Evolutionary conservation across 2,113 vertebrate genomes (phyloP).

Genomic region (Regulus satrapa): DNA sequence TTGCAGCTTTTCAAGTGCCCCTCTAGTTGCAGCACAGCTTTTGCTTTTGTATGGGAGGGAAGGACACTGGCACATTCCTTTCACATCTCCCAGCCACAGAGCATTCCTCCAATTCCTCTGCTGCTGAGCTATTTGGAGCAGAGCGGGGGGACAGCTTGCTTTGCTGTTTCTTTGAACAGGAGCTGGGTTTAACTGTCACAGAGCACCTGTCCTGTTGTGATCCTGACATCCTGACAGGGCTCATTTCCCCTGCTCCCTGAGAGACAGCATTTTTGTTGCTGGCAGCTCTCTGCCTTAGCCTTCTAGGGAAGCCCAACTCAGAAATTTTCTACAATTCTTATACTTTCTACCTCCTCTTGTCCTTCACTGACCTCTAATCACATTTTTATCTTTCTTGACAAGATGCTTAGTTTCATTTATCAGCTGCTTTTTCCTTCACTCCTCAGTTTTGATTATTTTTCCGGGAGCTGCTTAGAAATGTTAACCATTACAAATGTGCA

Average conservation of each 20-base stretch:
- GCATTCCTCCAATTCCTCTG: neutral
- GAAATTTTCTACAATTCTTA: conserved; percentile 6
- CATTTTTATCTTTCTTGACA: neutral
- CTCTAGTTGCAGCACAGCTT: neutral
- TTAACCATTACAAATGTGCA: neutral
- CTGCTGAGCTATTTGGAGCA: neutral
- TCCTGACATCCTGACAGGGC: neutral
- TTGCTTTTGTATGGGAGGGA: neutral
- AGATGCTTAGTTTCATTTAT: conserved; percentile 10
- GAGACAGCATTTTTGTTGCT: rapidly evolving
- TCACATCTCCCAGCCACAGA: neutral
- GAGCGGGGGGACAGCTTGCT: rapidly evolving
- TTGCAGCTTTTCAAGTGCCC: neutral
- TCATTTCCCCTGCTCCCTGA: neutral
- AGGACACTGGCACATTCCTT: neutral
- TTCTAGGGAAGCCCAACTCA: neutral
- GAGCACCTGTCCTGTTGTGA: neutral
- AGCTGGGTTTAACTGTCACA: neutral
- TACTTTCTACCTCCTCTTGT: neutral
- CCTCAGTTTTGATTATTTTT: conserved; percentile 23
- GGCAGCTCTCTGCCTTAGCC: neutral
- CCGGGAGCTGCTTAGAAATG: neutral
- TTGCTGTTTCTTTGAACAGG: neutral
- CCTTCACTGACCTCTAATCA: conserved; percentile 39
- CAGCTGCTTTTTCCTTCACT: conserved; percentile 13